Evolutionary conservation across 2,888 invertebrate species (phyloP).

Genomic region (Drosophila percnosoma): DNA sequence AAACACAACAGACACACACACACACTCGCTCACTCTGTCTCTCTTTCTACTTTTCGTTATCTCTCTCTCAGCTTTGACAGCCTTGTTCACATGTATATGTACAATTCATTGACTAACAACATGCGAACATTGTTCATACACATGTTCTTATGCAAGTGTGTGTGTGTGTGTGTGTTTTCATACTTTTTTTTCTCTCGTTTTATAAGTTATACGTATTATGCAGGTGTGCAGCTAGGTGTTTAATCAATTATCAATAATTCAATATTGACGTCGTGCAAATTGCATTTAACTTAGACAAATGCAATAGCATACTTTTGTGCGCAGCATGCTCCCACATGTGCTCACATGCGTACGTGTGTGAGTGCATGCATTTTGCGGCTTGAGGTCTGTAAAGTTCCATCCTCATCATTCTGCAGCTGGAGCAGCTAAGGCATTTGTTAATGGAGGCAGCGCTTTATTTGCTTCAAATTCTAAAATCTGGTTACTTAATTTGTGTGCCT

Average conservation of each 20-base stretch:
- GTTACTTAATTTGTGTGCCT: slow-evolving; percentile 22
- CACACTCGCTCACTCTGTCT: slow-evolving; percentile 2
- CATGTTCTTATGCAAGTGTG: slow-evolving; percentile 4
- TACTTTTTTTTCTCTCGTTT: neutral
- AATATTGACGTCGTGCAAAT: neutral
- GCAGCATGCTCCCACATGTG: neutral
- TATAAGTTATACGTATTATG: neutral
- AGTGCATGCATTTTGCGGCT: neutral
- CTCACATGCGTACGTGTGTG: neutral
- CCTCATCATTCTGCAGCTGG: neutral
- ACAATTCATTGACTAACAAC: slow-evolving; percentile 80
- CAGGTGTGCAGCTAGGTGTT: slow-evolving; percentile 8
- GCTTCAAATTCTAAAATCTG: slow-evolving; percentile 2
- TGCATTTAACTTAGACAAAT: neutral
- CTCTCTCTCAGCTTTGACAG: slow-evolving; percentile 3
- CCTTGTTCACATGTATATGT: slow-evolving; percentile 49
- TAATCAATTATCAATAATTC: slow-evolving; percentile 25
- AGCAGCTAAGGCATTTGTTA: neutral
- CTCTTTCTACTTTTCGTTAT: neutral
- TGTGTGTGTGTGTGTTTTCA: slow-evolving; percentile 9
- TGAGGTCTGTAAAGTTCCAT: neutral
- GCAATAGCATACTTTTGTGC: slow-evolving; percentile 41
- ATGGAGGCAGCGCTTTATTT: neutral
- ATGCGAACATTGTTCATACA: slow-evolving; percentile 51
- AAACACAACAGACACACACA: slow-evolving; percentile 1